Percentiles rank a stretch among this genome's conserved stretches.
Evolutionary conservation across 2,113 vertebrate species (phyloP).

Genomic region (Chamaetylas fuelleborni): DNA sequence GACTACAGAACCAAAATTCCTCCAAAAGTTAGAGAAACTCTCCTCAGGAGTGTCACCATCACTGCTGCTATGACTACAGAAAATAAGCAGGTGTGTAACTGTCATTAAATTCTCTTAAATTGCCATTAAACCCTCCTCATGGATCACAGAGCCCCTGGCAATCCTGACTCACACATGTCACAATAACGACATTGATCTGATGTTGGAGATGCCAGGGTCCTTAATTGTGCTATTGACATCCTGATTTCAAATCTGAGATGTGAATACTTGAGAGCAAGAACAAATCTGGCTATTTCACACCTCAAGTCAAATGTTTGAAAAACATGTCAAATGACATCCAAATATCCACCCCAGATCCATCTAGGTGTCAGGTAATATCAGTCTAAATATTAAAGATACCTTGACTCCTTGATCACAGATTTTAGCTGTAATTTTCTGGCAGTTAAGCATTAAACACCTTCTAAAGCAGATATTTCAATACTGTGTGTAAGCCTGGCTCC

Average conservation of each 20-base stretch:
- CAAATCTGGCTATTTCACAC: neutral
- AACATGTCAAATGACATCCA: neutral
- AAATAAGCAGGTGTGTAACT: neutral
- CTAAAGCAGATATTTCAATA: neutral
- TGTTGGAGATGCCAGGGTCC: neutral
- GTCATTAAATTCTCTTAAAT: neutral
- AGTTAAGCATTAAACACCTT: neutral
- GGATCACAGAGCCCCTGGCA: neutral
- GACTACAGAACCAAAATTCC: neutral
- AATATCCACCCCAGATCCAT: neutral
- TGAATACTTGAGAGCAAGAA: neutral
- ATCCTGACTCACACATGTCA: neutral
- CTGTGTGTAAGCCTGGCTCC: neutral
- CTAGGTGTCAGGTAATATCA: neutral
- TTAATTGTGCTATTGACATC: neutral
- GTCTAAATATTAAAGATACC: neutral
- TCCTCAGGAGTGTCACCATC: neutral
- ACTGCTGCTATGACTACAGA: neutral
- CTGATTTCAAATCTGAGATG: neutral
- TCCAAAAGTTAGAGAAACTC: neutral
- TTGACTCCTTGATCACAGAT: neutral
- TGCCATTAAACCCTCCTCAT: neutral
- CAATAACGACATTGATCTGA: neutral
- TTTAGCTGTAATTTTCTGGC: neutral
- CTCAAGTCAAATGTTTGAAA: neutral